phyloP scores from a whole-genome alignment of 2,797 vertebrate genomes.

The Manis javanica region DNA sequence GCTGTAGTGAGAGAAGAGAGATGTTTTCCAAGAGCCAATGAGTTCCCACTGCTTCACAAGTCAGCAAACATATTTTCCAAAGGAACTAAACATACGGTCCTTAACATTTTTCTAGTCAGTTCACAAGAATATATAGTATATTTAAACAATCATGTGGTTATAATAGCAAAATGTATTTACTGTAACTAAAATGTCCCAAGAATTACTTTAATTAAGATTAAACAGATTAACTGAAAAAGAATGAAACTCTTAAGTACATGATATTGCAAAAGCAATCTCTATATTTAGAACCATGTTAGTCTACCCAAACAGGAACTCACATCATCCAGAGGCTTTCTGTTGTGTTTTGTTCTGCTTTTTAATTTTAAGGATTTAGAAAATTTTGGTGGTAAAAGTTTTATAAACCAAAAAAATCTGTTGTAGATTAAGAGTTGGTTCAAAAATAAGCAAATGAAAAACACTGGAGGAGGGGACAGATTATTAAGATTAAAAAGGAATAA shows the following conservation, averaged over 20 bases:
- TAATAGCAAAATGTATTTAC: conserved; percentile 36
- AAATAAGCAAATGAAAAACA: conserved; percentile 39
- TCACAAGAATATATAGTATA: background rate
- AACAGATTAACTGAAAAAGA: background rate
- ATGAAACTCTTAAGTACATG: background rate
- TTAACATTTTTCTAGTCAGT: background rate
- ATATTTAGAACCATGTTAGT: background rate
- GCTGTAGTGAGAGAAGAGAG: background rate
- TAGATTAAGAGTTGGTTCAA: background rate
- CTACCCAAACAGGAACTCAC: background rate
- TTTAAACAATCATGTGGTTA: background rate
- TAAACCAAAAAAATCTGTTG: conserved; percentile 7
- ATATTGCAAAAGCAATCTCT: background rate
- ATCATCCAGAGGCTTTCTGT: background rate
- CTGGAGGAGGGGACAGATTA: background rate
- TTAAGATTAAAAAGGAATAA: background rate
- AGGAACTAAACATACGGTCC: background rate
- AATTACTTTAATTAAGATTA: conserved; percentile 56
- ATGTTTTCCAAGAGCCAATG: background rate
- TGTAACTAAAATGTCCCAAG: conserved; percentile 23
- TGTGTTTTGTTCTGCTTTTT: background rate
- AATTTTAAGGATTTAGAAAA: conserved; percentile 37
- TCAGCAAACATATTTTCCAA: background rate
- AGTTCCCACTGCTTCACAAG: background rate
- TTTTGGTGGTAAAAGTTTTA: conserved; percentile 13